phyloP scores from a whole-genome alignment of 2,888 invertebrate genomes.

The Craniophora ligustri region DNA sequence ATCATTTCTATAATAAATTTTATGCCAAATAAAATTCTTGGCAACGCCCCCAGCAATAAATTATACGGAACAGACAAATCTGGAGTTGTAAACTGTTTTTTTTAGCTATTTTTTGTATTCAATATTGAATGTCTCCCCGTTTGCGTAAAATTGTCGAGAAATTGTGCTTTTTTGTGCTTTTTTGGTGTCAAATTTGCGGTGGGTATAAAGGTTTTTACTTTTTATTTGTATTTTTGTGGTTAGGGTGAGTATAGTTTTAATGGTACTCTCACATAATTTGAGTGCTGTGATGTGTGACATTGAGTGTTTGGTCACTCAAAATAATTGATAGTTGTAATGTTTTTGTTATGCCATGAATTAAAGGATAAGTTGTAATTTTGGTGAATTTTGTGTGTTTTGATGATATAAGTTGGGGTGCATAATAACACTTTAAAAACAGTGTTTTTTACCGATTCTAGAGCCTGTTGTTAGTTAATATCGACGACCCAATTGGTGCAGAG shows the following conservation, averaged over 20 bases:
- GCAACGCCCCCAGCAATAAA: constrained; percentile 74
- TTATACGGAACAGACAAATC: constrained; percentile 54
- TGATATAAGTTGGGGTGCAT: constrained; percentile 3
- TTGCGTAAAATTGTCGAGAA: constrained; percentile 70
- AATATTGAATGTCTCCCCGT: constrained; percentile 50
- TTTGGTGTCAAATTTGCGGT: constrained; percentile 63
- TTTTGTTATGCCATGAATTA: constrained; percentile 34
- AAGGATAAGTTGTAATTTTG: constrained; percentile 35
- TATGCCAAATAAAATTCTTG: constrained; percentile 84
- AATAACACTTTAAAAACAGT: too few species aligned
- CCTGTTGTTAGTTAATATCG: too few species aligned
- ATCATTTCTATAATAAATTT: constrained; percentile 81
- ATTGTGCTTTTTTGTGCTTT: constrained; percentile 23
- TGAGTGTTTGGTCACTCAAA: constrained; percentile 60
- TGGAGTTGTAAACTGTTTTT: constrained; percentile 36
- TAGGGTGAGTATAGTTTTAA: constrained; percentile 60
- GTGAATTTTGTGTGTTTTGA: constrained; percentile 3
- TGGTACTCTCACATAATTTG: constrained; percentile 50
- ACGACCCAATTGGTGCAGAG: too few species aligned
- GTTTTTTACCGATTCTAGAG: too few species aligned
- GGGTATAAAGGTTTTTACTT: constrained; percentile 57
- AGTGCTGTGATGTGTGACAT: constrained; percentile 55
- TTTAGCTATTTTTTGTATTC: constrained; percentile 35
- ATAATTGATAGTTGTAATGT: constrained; percentile 65
- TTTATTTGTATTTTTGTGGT: constrained; percentile 56